Evolutionary conservation across 2,113 vertebrate species (phyloP).

Genomic region (Mirza zaza): DNA sequence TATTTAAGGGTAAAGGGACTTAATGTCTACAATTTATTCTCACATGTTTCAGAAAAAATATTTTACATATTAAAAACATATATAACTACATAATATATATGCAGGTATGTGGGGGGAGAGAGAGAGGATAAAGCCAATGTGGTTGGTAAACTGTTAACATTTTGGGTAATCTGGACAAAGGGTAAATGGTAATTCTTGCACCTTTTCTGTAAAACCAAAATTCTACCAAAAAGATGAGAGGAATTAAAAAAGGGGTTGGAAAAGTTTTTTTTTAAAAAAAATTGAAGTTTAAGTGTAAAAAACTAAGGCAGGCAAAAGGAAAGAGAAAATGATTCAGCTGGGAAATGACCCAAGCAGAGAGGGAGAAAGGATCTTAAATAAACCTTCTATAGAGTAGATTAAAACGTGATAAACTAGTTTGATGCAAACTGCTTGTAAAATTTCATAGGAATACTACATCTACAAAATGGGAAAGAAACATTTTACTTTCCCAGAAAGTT

Average conservation of each 20-base stretch:
- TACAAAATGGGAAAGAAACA: conserved; percentile 41
- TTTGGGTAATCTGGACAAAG: not conserved
- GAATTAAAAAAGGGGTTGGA: not conserved
- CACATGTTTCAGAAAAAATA: conserved; percentile 20
- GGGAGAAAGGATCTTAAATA: not conserved
- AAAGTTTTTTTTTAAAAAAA: not conserved
- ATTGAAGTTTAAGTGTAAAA: conserved; percentile 22
- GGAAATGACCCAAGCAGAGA: not conserved
- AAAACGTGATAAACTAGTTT: not conserved
- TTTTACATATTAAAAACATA: not conserved
- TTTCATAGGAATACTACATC: not conserved
- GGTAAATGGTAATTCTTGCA: conserved; percentile 28
- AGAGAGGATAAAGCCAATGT: not conserved
- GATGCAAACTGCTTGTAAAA: conserved; percentile 40
- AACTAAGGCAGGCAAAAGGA: not conserved
- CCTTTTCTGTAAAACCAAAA: conserved; percentile 21
- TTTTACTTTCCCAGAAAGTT: conserved; percentile 41
- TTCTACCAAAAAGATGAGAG: not conserved
- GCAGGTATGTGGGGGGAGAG: not conserved
- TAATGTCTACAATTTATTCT: not conserved
- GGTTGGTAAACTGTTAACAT: not conserved
- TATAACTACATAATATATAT: not conserved
- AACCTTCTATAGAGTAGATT: not conserved
- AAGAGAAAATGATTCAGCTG: conserved; percentile 23
- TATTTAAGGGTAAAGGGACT: not conserved